phyloP scores from a whole-genome alignment of 2,797 vertebrate genomes.

The Mormyrops boulengeri region DNA sequence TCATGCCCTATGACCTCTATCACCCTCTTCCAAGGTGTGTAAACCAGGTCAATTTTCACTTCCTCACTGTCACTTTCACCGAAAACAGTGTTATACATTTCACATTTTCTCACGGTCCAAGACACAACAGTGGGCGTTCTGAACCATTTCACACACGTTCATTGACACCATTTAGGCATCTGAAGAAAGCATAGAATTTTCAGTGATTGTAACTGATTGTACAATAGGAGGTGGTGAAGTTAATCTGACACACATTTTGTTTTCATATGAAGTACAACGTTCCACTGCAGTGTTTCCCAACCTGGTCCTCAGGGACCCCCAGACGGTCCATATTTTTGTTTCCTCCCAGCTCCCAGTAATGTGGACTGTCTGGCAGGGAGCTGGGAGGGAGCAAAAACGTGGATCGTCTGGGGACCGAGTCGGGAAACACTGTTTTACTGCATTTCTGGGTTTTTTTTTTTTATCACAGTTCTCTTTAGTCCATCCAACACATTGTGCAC shows the following conservation, averaged over 20 bases:
- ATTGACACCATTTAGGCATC: background rate
- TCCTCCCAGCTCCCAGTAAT: background rate
- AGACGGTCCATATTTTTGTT: background rate
- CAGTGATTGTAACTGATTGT: background rate
- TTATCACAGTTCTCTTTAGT: background rate
- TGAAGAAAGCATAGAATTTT: background rate
- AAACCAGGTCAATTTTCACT: constrained; percentile 13
- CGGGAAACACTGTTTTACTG: background rate
- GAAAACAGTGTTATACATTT: background rate
- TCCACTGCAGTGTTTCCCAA: background rate
- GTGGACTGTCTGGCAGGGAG: background rate
- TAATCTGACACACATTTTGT: background rate
- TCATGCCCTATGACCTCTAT: constrained; percentile 98
- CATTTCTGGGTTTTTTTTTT: background rate
- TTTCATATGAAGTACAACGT: background rate
- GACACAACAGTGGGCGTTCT: background rate
- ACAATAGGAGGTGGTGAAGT: background rate
- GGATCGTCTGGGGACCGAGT: background rate
- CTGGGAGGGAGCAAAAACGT: background rate
- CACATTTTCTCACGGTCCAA: background rate
- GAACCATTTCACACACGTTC: background rate
- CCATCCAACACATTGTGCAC: background rate
- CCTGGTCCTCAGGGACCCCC: background rate
- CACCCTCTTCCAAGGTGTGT: constrained; percentile 94
- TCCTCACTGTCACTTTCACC: background rate